Base-by-base conservation (phyloP, 2,113 vertebrate genomes). In the Thunnus maccoyii region DNA sequence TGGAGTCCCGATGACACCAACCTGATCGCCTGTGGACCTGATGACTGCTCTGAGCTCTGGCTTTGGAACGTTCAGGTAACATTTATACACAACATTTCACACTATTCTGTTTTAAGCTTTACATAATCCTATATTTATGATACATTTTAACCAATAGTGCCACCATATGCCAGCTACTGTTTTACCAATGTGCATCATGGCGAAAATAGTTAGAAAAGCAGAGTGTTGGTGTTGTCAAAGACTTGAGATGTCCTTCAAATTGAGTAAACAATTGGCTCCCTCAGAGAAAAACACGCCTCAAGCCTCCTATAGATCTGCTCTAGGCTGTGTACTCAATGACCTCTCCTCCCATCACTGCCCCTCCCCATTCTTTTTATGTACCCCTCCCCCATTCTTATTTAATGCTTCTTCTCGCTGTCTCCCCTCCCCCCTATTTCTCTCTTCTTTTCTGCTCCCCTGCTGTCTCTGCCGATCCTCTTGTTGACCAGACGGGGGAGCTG, bases 41-140 rank as follows among this genome's bases (percentile, higher is more conserved):
- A 99, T 81, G 98, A 99, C 95, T 99, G 98, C 94, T 99, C 98
- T 46, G 98, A 99, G 89, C 97, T 99, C 78, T 99, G 98, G 98
- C 97, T 99, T 82, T 99, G 98, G 98, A 99, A 98, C 86, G 96
- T 99, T 90, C 98, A 99, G 95, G 98, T 99, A 85, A 67, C 17
- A 17, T 27, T 65, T 2, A 9, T 30, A 13, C 30, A 41, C 9
- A 41, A 5, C 1, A 5, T 22, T 55, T 50, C 57, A 50, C 3
- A 18, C 22, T 15, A 1, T 11, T 4, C 8, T 36, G 30, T 13
- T 41, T 54, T 25, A 10, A 54, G 5, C 7, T 76, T 51, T 12
- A 25, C 13, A 68, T 73, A 6, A 50, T 30, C 13, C 13, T 52
- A 0, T 44, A 27, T 41, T 44, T 50, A 16, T 36, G n/a, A 63